Base-by-base conservation (phyloP, 2,113 vertebrate genomes). In the Heteronetta atricapilla region DNA sequence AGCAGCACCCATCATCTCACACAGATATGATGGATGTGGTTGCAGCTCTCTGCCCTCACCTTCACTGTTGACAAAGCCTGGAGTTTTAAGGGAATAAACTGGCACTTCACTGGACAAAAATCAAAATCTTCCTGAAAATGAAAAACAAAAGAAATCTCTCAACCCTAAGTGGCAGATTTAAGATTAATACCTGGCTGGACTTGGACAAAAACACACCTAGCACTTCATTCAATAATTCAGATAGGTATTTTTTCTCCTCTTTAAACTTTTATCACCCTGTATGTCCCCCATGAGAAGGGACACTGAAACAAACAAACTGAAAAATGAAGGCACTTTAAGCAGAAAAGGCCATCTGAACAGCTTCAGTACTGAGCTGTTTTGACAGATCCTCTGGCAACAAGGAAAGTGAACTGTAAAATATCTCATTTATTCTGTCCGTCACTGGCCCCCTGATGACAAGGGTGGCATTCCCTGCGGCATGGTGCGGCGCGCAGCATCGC, bases 61-160 rank as follows among this genome's bases (percentile, higher is more conserved):
- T n/a, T 25, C 6, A 26, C 15, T 66, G 23, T 53, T 77, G 44
- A 29, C 5, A 56, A 92, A 85, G 42, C 55, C 25, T 22, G 26
- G 22, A 63, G 7, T 63, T 86, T 59, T 82, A 89, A 78, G 16
- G 90, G 15, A 42, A 63, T 63, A 34, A 91, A 72, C 8, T 42
- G 23, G 25, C 23, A 34, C 3, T 53, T 68, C 6, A 60, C 8
- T 36, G 63, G n/a, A 50, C 3, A 52, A 52, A 52, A 25, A 26
- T 52, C 25, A 85, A 91, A 87, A 44, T 83, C 28, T 69, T 62
- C 22, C 63, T 46, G 23, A 73, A 93, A 94, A 79, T 29, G 64
- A 63, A 91, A 17, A 31, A 66, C 10, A 75, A 73, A 42, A 87
- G 33, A 73, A 82, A 86, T 74, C 7, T 72, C 28, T 85, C 36